Evolutionary conservation across 2,797 vertebrate species (phyloP), one percentile per base, ranked within the genome.

Genomic region (Halcyon smyrnensis): DNA sequence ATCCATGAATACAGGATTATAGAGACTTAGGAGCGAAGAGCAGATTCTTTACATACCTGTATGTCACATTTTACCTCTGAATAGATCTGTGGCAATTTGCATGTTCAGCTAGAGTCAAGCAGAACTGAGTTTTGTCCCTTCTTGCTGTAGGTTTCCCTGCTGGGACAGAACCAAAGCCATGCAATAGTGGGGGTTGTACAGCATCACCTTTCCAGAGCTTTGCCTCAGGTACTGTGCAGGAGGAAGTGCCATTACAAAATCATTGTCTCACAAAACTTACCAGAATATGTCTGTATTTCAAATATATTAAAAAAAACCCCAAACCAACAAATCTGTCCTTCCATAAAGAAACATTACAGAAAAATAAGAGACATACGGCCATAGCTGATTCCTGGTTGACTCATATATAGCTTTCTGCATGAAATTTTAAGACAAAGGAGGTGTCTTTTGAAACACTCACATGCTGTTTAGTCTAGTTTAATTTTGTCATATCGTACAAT

Each of bases 101-200:
- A 2, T 23, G 9, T 64, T 87, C 46, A 81, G 23, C 32, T 48
- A 27, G 24, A 68, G 50, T 39, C 30, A 78, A 67, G 46, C 43
- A 89, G 48, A 91, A 75, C 41, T 39, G 21, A 24, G 41, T 85
- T 93, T 85, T 76, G 20, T 18, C 56, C 12, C 21, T 89, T 89
- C 43, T 81, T 65, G 20, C 37, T 56, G 36, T 37, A 73, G 18
- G 8, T 43, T 92, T 91, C 24, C 36, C 41, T 50, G 25, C 54
- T 83, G 36, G 12, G 37, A 80, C 30, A 84, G n/a, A 89, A 63
- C 8, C 16, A 62, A 88, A 50, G 14, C 25, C 67, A 84, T n/a
- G 21, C 17, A 86, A 43, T 28, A 93, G 79, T 17, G 6, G 20
- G 27, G 23, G 5, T 69, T 3, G 1, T 34, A 80, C 23, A 76